These are phyloP conservation scores for Chaetodon auriga DNA, from an alignment of 2,113 vertebrate genomes.

Conservation along the genomic window DNA sequence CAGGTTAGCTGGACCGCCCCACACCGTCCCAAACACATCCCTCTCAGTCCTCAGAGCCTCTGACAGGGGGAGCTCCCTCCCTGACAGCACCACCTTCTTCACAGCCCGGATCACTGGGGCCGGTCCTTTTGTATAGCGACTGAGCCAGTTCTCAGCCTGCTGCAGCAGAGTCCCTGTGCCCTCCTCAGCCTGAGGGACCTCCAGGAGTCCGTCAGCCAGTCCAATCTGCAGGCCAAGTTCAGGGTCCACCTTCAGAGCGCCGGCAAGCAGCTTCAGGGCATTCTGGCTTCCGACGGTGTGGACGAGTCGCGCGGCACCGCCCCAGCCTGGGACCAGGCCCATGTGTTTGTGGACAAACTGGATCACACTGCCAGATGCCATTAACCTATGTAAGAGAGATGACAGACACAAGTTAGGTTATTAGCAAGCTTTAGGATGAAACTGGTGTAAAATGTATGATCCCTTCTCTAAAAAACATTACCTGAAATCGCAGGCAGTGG, in stretches of 20 bases:
- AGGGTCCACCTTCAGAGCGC: conserved; percentile 83
- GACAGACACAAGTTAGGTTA: not conserved
- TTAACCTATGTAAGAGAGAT: conserved; percentile 84
- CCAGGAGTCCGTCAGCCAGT: conserved; percentile 85
- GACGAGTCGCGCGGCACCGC: conserved; percentile 89
- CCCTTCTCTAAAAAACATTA: conserved; percentile 57
- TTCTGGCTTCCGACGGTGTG: conserved; percentile 85
- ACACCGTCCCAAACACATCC: conserved; percentile 90
- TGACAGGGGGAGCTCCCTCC: conserved; percentile 88
- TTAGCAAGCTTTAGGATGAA: not conserved
- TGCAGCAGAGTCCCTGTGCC: conserved; percentile 57
- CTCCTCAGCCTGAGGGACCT: conserved; percentile 45
- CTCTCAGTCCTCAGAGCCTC: conserved; percentile 91
- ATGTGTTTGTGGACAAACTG: conserved; percentile 96
- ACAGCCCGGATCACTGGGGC: conserved; percentile 86
- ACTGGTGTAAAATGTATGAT: not conserved
- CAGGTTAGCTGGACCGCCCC: conserved; percentile 92
- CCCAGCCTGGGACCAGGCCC: conserved; percentile 97
- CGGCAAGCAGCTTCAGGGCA: conserved; percentile 88
- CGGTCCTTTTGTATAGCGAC: conserved; percentile 84
- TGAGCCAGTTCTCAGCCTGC: conserved; percentile 88
- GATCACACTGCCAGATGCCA: conserved; percentile 90
- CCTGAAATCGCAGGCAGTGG: conserved; percentile 98
- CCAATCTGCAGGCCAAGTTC: conserved; percentile 84
- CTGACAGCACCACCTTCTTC: conserved; percentile 88